Percentiles rank a stretch among this genome's conserved stretches.
Conservation (phyloP, 64 coral and sea anemone species). For the Montipora foliosa region DNA sequence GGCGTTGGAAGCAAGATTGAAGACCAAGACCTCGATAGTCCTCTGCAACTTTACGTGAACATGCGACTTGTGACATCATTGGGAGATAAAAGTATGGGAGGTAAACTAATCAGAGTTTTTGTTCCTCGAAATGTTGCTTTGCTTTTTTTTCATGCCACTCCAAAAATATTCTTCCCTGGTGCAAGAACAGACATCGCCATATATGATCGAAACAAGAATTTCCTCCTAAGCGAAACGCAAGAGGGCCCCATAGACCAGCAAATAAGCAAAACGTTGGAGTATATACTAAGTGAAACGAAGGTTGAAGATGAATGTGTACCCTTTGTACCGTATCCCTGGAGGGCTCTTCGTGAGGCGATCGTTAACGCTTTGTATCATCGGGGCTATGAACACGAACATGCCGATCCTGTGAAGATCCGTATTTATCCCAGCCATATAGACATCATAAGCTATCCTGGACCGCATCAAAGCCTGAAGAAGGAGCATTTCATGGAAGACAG, state of each 20-base stretch:
- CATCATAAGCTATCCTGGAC: conserved; percentile 85
- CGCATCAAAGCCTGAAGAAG: conserved; percentile 60
- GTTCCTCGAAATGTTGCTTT: conserved; percentile 71
- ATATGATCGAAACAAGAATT: conserved; percentile 50
- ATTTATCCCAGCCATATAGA: conserved; percentile 77
- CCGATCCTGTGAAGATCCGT: conserved; percentile 69
- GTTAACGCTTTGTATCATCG: conserved; percentile 86
- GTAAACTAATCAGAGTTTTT: conserved; percentile 1
- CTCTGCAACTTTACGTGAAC: conserved; percentile 27
- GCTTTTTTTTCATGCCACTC: conserved; percentile 59
- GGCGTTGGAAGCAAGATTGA: conserved; percentile 59
- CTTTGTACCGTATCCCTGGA: conserved; percentile 63
- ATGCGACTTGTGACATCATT: conserved; percentile 46
- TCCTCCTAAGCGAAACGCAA: background rate
- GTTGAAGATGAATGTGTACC: conserved; percentile 59
- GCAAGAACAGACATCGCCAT: conserved; percentile 77
- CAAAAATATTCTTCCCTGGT: conserved; percentile 60
- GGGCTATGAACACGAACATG: conserved; percentile 67
- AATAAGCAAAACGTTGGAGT: conserved; percentile 59
- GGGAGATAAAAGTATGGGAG: conserved; percentile 20
- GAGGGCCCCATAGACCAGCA: conserved; percentile 73
- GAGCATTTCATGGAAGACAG: conserved; percentile 66
- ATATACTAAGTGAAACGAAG: conserved; percentile 35
- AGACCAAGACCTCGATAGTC: background rate
- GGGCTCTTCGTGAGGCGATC: conserved; percentile 77